These are phyloP conservation scores for Sepiola atlantica DNA, from an alignment of 2,888 invertebrate genomes.

Conservation along the genomic window DNA sequence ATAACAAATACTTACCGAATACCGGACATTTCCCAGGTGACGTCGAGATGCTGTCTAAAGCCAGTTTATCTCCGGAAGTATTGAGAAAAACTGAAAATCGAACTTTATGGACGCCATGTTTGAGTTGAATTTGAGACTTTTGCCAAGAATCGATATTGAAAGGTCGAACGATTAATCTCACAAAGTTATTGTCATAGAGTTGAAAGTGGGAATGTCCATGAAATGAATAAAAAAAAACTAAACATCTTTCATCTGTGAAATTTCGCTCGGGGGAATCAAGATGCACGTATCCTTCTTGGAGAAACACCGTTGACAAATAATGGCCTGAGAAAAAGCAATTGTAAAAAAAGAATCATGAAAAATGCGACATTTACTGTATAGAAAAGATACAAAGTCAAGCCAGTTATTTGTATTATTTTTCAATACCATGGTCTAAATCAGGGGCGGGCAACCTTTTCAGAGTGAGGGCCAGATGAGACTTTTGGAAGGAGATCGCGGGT, in stretches of 20 bases:
- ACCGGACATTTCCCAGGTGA: neutral
- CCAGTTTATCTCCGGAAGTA: neutral
- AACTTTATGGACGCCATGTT: neutral
- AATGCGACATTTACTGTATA: neutral
- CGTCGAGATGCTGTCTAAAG: neutral
- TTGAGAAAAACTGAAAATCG: neutral
- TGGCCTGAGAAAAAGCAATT: neutral
- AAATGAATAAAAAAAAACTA: neutral
- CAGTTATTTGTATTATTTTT: too few relatives aligned
- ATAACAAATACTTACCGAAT: neutral
- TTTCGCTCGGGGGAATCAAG: neutral
- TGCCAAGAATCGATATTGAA: neutral
- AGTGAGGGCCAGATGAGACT: too few relatives aligned
- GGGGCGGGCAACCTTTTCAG: too few relatives aligned
- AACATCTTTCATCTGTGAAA: neutral
- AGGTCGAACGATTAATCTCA: neutral
- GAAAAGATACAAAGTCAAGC: neutral
- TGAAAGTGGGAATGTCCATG: neutral
- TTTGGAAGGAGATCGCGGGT: too few relatives aligned
- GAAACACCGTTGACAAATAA: neutral
- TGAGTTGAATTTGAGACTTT: neutral
- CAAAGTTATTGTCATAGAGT: neutral
- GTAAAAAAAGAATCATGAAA: neutral
- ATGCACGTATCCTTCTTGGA: neutral
- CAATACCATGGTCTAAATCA: too few relatives aligned